These are phyloP conservation scores for Paedocypris sp. DNA, from an alignment of 2,113 vertebrate genomes.

Conservation along the genomic window DNA sequence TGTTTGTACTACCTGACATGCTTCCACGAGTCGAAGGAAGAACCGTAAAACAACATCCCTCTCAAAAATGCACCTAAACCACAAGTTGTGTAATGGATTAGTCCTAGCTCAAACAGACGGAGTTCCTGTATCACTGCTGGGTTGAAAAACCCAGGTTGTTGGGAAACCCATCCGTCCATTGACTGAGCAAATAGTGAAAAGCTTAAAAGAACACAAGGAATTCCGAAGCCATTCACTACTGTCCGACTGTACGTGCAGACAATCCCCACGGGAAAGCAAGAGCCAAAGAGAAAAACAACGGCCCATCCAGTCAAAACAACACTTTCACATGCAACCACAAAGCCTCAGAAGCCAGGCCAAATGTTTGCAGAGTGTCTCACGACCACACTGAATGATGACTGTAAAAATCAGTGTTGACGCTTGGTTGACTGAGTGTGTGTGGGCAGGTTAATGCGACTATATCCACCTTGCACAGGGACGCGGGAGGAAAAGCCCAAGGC, in stretches of 20 bases:
- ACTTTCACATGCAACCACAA: conserved; percentile 12
- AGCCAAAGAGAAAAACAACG: background rate
- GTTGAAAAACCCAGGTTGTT: conserved; percentile 5
- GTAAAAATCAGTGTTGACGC: background rate
- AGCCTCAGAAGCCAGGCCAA: background rate
- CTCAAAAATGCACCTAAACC: conserved; percentile 24
- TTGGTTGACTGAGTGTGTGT: background rate
- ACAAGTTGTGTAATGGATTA: conserved; percentile 12
- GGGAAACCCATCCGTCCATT: conserved; percentile 13
- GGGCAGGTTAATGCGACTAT: background rate
- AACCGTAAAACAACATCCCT: background rate
- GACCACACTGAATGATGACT: conserved; percentile 4
- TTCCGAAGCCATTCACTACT: background rate
- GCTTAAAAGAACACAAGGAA: conserved; percentile 10
- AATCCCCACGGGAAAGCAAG: background rate
- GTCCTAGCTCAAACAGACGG: background rate
- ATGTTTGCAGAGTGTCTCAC: conserved; percentile 21
- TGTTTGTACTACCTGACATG: conserved; percentile 33
- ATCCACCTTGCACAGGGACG: background rate
- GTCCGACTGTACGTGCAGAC: background rate
- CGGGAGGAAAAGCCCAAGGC: conserved; percentile 3
- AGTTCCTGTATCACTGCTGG: background rate
- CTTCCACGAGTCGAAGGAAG: conserved; percentile 13
- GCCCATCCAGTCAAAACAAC: conserved; percentile 22
- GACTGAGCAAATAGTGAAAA: background rate